phyloP scores from a whole-genome alignment of 92 coral and sea anemone species.

The Siderastrea siderea region DNA sequence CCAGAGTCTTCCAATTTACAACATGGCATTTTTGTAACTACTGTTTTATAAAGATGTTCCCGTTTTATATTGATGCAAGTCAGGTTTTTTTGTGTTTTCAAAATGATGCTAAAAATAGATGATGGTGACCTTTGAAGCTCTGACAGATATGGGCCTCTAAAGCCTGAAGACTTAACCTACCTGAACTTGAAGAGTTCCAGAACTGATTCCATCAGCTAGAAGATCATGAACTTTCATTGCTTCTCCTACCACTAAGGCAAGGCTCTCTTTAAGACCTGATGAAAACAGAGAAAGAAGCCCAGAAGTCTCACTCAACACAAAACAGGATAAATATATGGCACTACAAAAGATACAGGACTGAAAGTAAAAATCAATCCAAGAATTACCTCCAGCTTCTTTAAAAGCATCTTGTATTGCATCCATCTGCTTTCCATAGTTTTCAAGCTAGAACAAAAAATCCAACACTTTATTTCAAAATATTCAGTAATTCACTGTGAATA shows the following conservation, averaged over 20 bases:
- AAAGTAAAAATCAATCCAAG: not conserved
- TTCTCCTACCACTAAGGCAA: constrained; percentile 49
- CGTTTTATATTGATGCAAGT: too few relatives aligned
- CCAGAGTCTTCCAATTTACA: too few relatives aligned
- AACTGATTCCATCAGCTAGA: constrained; percentile 21
- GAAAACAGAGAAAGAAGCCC: not conserved
- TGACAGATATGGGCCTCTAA: not conserved
- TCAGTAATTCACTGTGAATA: too few relatives aligned
- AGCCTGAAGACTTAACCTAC: not conserved
- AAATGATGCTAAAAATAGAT: too few relatives aligned
- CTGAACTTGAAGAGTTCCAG: constrained; percentile 41
- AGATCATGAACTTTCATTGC: constrained; percentile 60
- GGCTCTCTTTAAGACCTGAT: constrained; percentile 60
- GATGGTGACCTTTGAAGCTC: too few relatives aligned
- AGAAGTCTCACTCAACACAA: not conserved
- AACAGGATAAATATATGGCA: not conserved
- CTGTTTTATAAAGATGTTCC: too few relatives aligned
- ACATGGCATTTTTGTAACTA: too few relatives aligned
- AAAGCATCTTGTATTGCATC: constrained; percentile 54
- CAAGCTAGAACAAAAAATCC: constrained; percentile 51
- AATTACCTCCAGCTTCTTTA: constrained; percentile 60
- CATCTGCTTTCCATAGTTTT: constrained; percentile 60
- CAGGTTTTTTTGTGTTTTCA: too few relatives aligned
- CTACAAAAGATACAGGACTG: not conserved
- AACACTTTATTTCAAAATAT: not conserved